phyloP scores from a whole-genome alignment of 2,888 invertebrate genomes.

The Agriopis leucophaearia region DNA sequence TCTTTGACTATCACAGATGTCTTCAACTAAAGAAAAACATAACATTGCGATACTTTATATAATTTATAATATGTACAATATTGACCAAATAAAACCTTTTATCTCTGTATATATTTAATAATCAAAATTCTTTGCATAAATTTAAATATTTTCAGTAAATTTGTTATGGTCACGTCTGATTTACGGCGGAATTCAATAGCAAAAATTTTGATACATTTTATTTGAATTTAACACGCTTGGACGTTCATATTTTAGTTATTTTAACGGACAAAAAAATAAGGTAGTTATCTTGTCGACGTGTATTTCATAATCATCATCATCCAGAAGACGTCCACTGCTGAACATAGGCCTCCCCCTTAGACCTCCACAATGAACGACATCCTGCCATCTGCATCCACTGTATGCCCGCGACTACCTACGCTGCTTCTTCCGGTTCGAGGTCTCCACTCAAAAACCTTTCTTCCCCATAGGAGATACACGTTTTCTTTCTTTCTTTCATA shows the following conservation, averaged over 20 bases:
- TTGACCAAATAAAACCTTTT: not conserved
- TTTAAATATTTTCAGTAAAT: slow-evolving; percentile 1
- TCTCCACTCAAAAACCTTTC: too few relatives aligned
- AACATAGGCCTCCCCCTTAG: too few relatives aligned
- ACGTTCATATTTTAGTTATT: not conserved
- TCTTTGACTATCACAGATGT: not conserved
- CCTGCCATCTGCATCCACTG: too few relatives aligned
- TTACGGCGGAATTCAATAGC: slow-evolving; percentile 5
- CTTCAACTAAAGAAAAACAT: not conserved
- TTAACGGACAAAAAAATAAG: too few relatives aligned
- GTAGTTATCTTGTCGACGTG: too few relatives aligned
- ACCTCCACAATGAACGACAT: too few relatives aligned
- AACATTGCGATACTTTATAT: not conserved
- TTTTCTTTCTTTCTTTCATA: too few relatives aligned
- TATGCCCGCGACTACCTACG: too few relatives aligned
- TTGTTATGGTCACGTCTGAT: slow-evolving; percentile 4
- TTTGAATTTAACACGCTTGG: not conserved
- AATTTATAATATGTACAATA: not conserved
- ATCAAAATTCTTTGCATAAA: not conserved
- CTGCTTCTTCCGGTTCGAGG: too few relatives aligned
- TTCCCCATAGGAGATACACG: too few relatives aligned
- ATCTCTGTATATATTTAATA: not conserved
- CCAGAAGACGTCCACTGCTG: too few relatives aligned
- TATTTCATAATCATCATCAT: too few relatives aligned
- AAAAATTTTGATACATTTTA: slow-evolving; percentile 1